Base-by-base conservation (phyloP, 1,140 invertebrate species). In the Panagrolaimus sp. region DNA sequence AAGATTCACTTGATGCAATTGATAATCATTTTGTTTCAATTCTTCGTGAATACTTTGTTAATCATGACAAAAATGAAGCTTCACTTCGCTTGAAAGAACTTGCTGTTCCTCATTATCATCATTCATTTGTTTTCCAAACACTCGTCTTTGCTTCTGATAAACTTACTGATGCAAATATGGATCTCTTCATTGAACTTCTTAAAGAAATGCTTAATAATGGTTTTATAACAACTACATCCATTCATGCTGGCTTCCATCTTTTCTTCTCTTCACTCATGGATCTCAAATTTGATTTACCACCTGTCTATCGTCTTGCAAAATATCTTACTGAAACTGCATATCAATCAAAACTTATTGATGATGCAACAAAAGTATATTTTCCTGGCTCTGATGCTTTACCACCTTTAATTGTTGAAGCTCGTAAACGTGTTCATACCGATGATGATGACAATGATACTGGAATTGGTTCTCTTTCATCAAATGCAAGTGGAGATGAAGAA, bases 1-100 rank as follows among this genome's bases (percentile, higher is more conserved):
- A 58, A 58, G 52, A 58, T 12, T 28, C 52, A 12, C 52, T 58
- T 28, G 21, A 58, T 28, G 52, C 28, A 21, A 58, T 58, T 28
- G 52, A 58, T 26, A 58, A 28, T 58, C 52, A 58, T 28, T 58
- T 58, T 58, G 52, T 58, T 21, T 26, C 21, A 21, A 58, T 58
- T 21, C 52, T 58, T 14, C 52, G 52, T 3, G 52, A 58, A 58
- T 58, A 58, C 17, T 21, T 28, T 21, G 28, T 28, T 8, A 58
- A 28, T 26, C 52, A 26, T 28, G 52, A 58, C 52, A 58, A 58
- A 28, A 28, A 58, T 21, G 28, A 58, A 26, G 52, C 52, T 0
- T 21, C 52, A 10, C 28, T 21, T 58, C 52, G 52, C 52, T 21
- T 58, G 17, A 21, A 28, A 10, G 28, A 14, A 21, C 52, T 58